phyloP scores from a whole-genome alignment of 2,113 vertebrate species.

The Eurypyga helias region DNA sequence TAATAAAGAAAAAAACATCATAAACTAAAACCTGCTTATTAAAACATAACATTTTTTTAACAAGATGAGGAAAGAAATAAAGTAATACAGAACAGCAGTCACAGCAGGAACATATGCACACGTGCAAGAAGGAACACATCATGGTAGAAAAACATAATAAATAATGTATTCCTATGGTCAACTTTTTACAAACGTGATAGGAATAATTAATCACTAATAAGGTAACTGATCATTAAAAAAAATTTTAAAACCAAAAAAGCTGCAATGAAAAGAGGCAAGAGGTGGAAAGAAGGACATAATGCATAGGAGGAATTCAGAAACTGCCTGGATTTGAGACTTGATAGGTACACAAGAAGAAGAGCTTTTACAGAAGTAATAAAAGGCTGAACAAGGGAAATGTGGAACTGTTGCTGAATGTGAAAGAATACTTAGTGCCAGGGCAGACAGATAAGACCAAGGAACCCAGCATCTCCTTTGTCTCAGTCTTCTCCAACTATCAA shows the following conservation, averaged over 20 bases:
- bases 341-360: not conserved
- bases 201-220: not conserved
- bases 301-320: not conserved
- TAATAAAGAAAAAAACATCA: not conserved
- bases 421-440: not conserved
- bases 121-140: not conserved
- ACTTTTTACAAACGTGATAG: not conserved
- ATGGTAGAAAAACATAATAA: not conserved
- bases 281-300: not conserved
- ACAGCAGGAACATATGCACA: not conserved
- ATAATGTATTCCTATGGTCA: not conserved
- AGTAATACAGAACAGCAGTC: not conserved
- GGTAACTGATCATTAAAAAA: not conserved
- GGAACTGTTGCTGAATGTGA: not conserved
- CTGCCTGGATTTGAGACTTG: not conserved
- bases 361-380: not conserved
- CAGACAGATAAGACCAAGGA: not conserved
- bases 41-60: not conserved
- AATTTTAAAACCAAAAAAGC: not conserved
- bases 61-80: not conserved
- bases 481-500: not conserved
- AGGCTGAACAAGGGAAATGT: not conserved
- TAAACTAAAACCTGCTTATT: not conserved
- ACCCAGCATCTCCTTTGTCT: not conserved
- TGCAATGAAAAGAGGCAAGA: not conserved